phyloP scores from a whole-genome alignment of 2,113 vertebrate species.

The human region DNA sequence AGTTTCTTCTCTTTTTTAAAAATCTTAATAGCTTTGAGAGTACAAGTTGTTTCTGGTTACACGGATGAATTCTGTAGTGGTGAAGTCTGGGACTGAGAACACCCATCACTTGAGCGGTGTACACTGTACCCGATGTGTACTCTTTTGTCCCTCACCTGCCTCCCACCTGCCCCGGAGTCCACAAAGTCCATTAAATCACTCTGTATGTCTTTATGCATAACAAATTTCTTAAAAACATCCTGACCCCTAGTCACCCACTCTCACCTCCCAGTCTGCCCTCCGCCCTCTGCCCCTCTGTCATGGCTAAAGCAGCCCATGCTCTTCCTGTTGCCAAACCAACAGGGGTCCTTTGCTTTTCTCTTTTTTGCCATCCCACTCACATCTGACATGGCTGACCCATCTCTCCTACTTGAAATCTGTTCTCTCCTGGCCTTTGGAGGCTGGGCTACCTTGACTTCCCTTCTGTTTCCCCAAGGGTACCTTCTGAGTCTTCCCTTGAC shows the following conservation, averaged over 20 bases:
- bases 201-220: too few species aligned
- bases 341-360: fast-evolving
- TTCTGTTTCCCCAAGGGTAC: background rate
- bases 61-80: too few species aligned
- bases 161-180: too few species aligned
- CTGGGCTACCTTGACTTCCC: background rate
- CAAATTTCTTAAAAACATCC: background rate
- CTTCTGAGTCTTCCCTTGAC: background rate
- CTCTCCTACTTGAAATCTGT: background rate
- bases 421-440: background rate
- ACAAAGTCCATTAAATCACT: too few species aligned
- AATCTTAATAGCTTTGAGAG: too few species aligned
- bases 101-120: too few species aligned
- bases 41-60: too few species aligned
- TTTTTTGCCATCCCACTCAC: background rate
- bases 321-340: background rate
- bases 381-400: background rate
- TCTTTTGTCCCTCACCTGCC: too few species aligned
- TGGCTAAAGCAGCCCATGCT: background rate
- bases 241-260: fast-evolving
- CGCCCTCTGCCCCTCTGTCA: fast-evolving
- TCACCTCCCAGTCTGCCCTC: too few species aligned
- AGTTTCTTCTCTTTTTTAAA: too few species aligned
- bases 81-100: too few species aligned
- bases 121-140: too few species aligned